phyloP scores from a whole-genome alignment of 2,797 vertebrate species.

The Oryzias dopingdopingensis region DNA sequence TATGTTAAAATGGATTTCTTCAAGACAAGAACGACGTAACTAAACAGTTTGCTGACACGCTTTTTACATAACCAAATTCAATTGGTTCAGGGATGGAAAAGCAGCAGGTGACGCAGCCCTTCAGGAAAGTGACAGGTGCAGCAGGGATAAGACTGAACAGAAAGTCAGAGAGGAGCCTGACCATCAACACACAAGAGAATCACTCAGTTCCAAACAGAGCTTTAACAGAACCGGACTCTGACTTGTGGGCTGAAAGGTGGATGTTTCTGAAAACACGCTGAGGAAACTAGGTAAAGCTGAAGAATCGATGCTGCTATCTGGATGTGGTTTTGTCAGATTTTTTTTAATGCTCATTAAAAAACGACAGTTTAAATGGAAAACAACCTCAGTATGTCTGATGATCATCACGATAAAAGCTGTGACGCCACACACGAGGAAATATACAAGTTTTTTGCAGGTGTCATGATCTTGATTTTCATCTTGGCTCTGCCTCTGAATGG shows the following conservation, averaged over 20 bases:
- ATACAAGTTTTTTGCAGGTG: slow-evolving; percentile 62
- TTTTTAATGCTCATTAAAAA: not conserved
- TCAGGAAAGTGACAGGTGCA: slow-evolving; percentile 62
- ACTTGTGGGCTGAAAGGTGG: not conserved
- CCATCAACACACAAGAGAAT: slow-evolving; percentile 7
- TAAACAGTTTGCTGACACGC: too few species aligned
- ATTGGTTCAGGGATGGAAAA: slow-evolving; percentile 11
- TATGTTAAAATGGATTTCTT: too few species aligned
- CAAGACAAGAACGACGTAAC: too few species aligned
- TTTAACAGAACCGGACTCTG: not conserved
- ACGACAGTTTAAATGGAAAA: slow-evolving; percentile 18
- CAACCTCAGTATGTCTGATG: rapidly evolving
- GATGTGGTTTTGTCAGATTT: not conserved
- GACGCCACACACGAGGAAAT: rapidly evolving
- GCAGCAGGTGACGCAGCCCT: slow-evolving; percentile 57
- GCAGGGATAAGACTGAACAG: slow-evolving; percentile 39
- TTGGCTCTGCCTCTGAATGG: slow-evolving; percentile 73
- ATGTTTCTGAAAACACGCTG: not conserved
- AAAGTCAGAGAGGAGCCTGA: slow-evolving; percentile 9
- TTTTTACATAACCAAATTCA: too few species aligned
- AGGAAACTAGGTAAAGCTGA: slow-evolving; percentile 26
- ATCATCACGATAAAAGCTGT: slow-evolving; percentile 25
- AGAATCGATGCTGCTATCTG: not conserved
- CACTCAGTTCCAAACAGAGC: slow-evolving; percentile 9
- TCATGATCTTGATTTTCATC: slow-evolving; percentile 64